These are phyloP conservation scores for Salticus scenicus DNA, from an alignment of 2,888 invertebrate genomes.

Conservation along the genomic window DNA sequence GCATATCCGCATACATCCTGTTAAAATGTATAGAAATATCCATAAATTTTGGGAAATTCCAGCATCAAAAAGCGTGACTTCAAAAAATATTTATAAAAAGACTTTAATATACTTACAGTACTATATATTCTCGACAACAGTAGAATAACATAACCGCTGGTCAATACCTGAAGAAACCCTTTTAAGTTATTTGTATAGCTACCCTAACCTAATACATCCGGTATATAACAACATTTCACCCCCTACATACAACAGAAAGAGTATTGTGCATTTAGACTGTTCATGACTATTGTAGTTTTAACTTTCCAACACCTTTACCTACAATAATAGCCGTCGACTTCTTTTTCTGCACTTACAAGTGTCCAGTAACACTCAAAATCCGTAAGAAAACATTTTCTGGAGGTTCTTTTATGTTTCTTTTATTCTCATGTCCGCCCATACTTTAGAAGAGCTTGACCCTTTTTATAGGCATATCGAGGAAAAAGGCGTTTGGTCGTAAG, in stretches of 20 bases:
- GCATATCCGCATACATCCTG: too few relatives aligned
- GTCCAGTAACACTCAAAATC: constrained; percentile 45
- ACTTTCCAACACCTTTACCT: constrained; percentile 30
- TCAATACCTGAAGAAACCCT: neutral
- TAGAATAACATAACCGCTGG: neutral
- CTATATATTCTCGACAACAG: too few relatives aligned
- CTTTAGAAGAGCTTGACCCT: constrained; percentile 15
- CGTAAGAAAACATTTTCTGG: constrained; percentile 47
- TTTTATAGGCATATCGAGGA: constrained; percentile 30
- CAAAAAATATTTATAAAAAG: too few relatives aligned
- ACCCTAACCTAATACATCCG: neutral
- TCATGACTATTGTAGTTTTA: constrained; percentile 34
- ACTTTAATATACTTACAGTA: too few relatives aligned
- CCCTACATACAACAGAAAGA: constrained; percentile 20
- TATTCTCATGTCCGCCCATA: constrained; percentile 40
- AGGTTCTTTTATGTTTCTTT: constrained; percentile 48
- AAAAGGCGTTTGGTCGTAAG: neutral
- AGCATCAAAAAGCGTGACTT: too few relatives aligned
- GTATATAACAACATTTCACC: neutral
- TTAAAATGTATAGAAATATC: too few relatives aligned
- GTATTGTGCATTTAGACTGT: constrained; percentile 41
- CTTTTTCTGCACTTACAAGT: constrained; percentile 30
- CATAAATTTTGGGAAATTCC: too few relatives aligned
- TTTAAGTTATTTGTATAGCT: neutral
- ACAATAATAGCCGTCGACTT: constrained; percentile 28